Conservation (phyloP, 2,113 vertebrate species). For the Paradisaea rubra region DNA sequence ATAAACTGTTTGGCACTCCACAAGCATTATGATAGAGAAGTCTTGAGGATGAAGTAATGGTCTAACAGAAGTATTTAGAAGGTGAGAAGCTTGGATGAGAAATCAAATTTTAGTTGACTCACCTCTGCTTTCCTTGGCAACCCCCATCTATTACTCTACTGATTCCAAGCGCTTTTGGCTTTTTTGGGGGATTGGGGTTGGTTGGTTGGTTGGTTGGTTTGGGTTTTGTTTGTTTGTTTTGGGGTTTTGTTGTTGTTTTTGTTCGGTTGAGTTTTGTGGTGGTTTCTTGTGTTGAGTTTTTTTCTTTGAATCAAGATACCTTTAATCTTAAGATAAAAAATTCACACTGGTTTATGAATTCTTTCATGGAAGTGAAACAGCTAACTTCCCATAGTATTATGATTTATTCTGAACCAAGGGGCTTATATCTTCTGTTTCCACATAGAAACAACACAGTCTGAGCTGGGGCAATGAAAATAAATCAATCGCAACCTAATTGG, state of each 20-base stretch:
- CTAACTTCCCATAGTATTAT: not conserved
- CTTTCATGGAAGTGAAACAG: not conserved
- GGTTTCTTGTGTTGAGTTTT: not conserved
- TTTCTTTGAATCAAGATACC: not conserved
- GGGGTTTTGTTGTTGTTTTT: not conserved
- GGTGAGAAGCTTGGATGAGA: not conserved
- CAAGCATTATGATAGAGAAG: not conserved
- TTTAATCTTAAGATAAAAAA: not conserved
- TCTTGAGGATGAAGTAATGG: not conserved
- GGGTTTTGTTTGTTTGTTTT: not conserved
- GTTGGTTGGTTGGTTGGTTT: not conserved
- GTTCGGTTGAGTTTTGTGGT: not conserved
- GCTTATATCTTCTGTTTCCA: not conserved
- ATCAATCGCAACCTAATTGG: not conserved
- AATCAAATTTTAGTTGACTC: not conserved
- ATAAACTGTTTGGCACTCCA: not conserved
- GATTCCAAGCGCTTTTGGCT: not conserved
- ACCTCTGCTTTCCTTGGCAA: not conserved
- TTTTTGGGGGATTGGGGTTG: accelerated
- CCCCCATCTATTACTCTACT: not conserved
- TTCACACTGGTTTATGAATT: not conserved
- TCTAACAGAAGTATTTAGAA: not conserved
- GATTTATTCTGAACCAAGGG: not conserved
- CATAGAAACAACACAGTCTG: not conserved
- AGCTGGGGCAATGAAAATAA: not conserved